Evolutionary conservation across 2,797 vertebrate species (phyloP).

Genomic region (Coendou prehensilis): DNA sequence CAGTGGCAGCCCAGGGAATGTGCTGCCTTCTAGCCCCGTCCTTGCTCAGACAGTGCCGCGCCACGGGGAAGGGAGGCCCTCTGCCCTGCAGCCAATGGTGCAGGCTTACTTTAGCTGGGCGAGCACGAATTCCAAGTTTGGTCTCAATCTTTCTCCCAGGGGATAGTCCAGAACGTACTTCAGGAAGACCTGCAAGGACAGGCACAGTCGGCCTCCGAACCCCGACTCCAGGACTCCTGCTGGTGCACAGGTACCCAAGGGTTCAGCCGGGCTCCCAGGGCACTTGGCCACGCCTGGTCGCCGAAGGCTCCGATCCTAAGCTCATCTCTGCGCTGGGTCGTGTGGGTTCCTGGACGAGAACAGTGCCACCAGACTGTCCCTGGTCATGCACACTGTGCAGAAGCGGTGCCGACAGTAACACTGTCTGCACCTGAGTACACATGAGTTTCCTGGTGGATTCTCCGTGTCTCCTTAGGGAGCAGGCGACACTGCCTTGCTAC

Average conservation of each 20-base stretch:
- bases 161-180: constrained; percentile 99
- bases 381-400: too few relatives aligned
- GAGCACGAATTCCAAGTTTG: constrained; percentile 95
- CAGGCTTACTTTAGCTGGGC: constrained; percentile 93
- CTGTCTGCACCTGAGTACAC: background rate
- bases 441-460: background rate
- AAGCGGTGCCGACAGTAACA: background rate
- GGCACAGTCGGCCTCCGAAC: background rate
- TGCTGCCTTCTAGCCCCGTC: background rate
- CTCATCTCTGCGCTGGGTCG: background rate
- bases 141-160: constrained; percentile 93
- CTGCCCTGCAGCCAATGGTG: background rate
- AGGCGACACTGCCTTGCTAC: background rate
- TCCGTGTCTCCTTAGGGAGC: background rate
- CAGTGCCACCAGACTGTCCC: background rate
- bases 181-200: constrained; percentile 93
- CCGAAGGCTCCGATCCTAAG: background rate
- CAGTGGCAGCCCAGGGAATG: background rate
- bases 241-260: too few relatives aligned
- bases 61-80: too few relatives aligned
- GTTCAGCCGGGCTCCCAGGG: background rate
- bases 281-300: background rate
- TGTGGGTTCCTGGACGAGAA: background rate
- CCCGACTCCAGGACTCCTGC: background rate
- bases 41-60: too few relatives aligned